phyloP scores from a whole-genome alignment of 2,113 vertebrate genomes.

The Nyctereutes procyonoides region DNA sequence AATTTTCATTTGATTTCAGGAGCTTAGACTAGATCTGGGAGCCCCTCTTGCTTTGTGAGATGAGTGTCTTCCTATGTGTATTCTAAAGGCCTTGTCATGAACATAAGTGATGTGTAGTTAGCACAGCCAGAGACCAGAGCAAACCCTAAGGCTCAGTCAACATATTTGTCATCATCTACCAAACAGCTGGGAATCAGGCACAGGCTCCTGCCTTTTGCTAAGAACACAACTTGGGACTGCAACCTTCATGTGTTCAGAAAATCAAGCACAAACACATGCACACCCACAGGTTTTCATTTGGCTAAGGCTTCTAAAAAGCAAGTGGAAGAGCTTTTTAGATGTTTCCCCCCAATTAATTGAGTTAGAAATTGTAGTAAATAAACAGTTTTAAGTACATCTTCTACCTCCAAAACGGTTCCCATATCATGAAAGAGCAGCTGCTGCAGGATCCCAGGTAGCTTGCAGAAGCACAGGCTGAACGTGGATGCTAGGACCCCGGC shows the following conservation, averaged over 20 bases:
- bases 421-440: slow-evolving; percentile 57
- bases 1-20: background rate
- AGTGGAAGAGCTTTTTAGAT: slow-evolving; percentile 65
- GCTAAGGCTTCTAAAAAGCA: slow-evolving; percentile 39
- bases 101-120: slow-evolving; percentile 67
- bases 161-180: slow-evolving; percentile 30
- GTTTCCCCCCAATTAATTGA: slow-evolving; percentile 64
- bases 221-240: background rate
- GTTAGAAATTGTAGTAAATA: slow-evolving; percentile 68
- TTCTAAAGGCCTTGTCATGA: slow-evolving; percentile 67
- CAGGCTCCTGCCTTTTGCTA: slow-evolving; percentile 32
- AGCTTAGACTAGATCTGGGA: slow-evolving; percentile 17
- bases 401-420: background rate
- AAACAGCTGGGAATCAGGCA: slow-evolving; percentile 36
- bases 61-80: slow-evolving; percentile 71
- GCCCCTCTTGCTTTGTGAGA: slow-evolving; percentile 32
- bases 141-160: slow-evolving; percentile 46
- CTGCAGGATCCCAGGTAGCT: slow-evolving; percentile 42
- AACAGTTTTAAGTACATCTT: slow-evolving; percentile 51
- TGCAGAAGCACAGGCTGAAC: background rate
- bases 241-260: slow-evolving; percentile 1
- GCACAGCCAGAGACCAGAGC: slow-evolving; percentile 46
- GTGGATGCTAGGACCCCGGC: background rate
- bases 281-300: slow-evolving; percentile 43
- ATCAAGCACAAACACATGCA: background rate